Evolutionary conservation across 2,888 invertebrate genomes (phyloP), one percentile per base, ranked within the genome.

Genomic region (Drosophila colorata): DNA sequence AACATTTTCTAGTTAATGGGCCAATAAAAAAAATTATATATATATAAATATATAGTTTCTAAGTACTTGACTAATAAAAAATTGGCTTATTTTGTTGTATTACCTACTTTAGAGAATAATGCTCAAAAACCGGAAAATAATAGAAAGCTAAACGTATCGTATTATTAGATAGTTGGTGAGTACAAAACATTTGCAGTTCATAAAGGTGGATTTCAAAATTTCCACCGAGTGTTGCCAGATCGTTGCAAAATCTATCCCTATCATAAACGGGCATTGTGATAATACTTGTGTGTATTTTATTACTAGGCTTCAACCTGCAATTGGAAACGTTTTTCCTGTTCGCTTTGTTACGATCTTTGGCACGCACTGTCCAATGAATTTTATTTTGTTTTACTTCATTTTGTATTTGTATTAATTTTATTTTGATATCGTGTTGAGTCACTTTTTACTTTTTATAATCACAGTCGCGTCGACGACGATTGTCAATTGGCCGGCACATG

Each of bases 301-400:
- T 33, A 13, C 56, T 57, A 71, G 44, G 16, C 61, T 25, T 51
- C 48, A 46, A 52, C 73, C 78, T 73, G 60, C 69, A 78, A 81
- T 69, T 78, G 70, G 64, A 70, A 71, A 66, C 56, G 53, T 44
- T 57, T 57, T 51, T 47, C 56, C 55, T 37, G 4, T 13, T 11
- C 53, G 48, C 53, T 69, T 65, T 67, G 51, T 64, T 80, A 77
- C 74, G 90, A 91, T 90, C 91, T 90, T 87, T 91, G 89, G 84
- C 91, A 87, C 74, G 86, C 80, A 82, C 71, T 68, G 69, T 57
- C 23, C 66, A 79, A 66, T 63, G 60, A 74, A 52, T 33, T 59
- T 31, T 51, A 28, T 49, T 28, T 28, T 20, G 20, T 20, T 20
- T 49, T 44, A 48, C 20, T 28, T 20, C 35, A 25, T 56, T 41